Evolutionary conservation across 2,113 vertebrate species (phyloP).

Genomic region (Periophthalmodon schlosseri): DNA sequence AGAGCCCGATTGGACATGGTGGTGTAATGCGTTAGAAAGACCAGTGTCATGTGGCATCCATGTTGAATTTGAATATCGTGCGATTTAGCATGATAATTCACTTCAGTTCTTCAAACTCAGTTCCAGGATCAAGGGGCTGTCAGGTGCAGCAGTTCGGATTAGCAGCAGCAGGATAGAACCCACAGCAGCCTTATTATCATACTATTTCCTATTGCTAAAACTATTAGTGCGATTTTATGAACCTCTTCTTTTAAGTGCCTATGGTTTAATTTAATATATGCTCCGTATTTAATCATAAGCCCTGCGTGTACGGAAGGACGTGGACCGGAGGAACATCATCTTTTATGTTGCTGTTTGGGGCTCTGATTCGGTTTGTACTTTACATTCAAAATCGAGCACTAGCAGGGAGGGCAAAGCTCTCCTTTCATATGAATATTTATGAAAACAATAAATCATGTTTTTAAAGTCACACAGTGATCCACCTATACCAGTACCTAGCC

Average conservation of each 20-base stretch:
- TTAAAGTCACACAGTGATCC: neutral
- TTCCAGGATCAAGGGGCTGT: constrained; percentile 67
- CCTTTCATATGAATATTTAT: neutral
- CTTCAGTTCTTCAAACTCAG: constrained; percentile 72
- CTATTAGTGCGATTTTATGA: constrained; percentile 64
- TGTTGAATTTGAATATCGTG: constrained; percentile 62
- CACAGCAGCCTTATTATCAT: constrained; percentile 71
- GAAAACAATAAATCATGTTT: neutral
- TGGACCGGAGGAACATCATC: constrained; percentile 47
- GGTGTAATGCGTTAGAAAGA: constrained; percentile 32
- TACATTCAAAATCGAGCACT: constrained; percentile 1
- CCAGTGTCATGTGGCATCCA: constrained; percentile 44
- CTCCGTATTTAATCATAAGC: constrained; percentile 72
- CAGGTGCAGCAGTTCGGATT: constrained; percentile 72
- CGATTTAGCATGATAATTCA: constrained; percentile 65
- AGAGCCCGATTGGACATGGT: constrained; percentile 44
- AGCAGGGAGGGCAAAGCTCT: neutral
- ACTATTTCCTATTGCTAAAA: constrained; percentile 68
- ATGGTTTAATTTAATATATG: constrained; percentile 80
- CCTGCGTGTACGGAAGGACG: constrained; percentile 50
- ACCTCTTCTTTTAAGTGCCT: constrained; percentile 45
- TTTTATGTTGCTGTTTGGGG: constrained; percentile 10
- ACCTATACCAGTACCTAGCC: neutral
- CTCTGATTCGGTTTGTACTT: constrained; percentile 42
- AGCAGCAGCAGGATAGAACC: constrained; percentile 58